Conservation (phyloP, 2,113 vertebrate species). For the Erythrolamprus reginae region DNA sequence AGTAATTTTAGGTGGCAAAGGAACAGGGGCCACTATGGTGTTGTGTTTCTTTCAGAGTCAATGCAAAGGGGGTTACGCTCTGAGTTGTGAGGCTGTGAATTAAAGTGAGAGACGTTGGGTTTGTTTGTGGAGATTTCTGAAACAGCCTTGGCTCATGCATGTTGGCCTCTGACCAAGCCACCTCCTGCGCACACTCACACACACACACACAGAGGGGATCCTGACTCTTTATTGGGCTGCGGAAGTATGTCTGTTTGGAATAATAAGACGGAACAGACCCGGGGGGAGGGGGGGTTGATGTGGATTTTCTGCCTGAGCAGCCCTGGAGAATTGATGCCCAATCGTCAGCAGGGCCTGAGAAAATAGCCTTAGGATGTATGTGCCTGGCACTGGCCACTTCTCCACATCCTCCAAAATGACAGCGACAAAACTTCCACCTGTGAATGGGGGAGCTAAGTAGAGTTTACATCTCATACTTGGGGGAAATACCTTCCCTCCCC, state of each 20-base stretch:
- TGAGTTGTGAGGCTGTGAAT: not conserved
- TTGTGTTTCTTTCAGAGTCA: not conserved
- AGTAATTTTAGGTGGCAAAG: not conserved
- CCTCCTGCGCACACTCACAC: not conserved
- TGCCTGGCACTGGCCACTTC: conserved; percentile 12
- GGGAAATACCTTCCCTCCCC: not conserved
- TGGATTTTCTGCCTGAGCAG: conserved; percentile 29
- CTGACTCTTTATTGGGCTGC: not conserved
- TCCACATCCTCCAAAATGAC: not conserved
- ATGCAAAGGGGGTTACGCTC: not conserved
- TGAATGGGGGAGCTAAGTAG: not conserved
- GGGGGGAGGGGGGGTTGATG: not conserved
- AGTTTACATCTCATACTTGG: not conserved
- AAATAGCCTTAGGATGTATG: conserved; percentile 9
- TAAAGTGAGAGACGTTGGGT: not conserved
- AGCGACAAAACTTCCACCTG: not conserved
- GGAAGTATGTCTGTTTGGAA: conserved; percentile 15
- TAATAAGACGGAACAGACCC: conserved; percentile 3
- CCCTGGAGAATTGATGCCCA: not conserved
- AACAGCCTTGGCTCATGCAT: not conserved
- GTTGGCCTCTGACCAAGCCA: not conserved
- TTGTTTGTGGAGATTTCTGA: rapidly evolving
- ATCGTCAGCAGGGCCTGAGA: conserved; percentile 4
- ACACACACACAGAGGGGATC: not conserved
- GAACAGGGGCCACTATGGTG: not conserved